Conservation (phyloP, 1,140 invertebrate genomes). For the Helicoverpa zea region DNA sequence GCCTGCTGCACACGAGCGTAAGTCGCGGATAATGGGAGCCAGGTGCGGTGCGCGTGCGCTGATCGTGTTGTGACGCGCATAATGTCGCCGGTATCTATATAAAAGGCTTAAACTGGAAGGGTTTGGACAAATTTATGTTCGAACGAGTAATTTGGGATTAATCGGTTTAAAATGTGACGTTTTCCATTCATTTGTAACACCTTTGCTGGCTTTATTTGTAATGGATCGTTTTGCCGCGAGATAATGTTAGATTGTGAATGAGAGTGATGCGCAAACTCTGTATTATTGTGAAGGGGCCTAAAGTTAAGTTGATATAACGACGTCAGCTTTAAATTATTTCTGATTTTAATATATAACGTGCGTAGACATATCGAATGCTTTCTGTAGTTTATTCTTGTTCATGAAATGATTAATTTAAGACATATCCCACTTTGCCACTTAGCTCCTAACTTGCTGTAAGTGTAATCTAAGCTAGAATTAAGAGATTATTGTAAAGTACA, state of each 20-base stretch:
- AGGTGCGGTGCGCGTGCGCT: slow-evolving; percentile 43
- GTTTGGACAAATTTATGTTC: slow-evolving; percentile 67
- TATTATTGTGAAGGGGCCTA: slow-evolving; percentile 52
- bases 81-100: slow-evolving; percentile 56
- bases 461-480: slow-evolving; percentile 56
- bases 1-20: slow-evolving; percentile 52
- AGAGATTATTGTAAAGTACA: slow-evolving; percentile 68
- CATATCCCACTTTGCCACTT: slow-evolving; percentile 81
- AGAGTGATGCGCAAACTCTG: not conserved
- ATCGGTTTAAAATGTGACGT: slow-evolving; percentile 62
- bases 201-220: slow-evolving; percentile 65
- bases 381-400: slow-evolving; percentile 68
- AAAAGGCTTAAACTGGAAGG: slow-evolving; percentile 59
- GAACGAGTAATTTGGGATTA: slow-evolving; percentile 63
- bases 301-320: slow-evolving; percentile 53
- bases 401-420: slow-evolving; percentile 71
- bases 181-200: slow-evolving; percentile 63
- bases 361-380: slow-evolving; percentile 65
- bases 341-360: slow-evolving; percentile 62
- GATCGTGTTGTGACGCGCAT: slow-evolving; percentile 66
- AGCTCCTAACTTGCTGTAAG: slow-evolving; percentile 60
- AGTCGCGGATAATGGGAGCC: slow-evolving; percentile 56
- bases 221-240: slow-evolving; percentile 58
- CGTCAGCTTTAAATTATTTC: slow-evolving; percentile 74
- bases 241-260: slow-evolving; percentile 29